A percentile compares a stretch with the other conserved stretches of the same genome.
These are phyloP conservation scores for rabbit (Oryctolagus cuniculus) DNA, from an alignment of 2,113 vertebrate genomes.

Conservation along the genomic window DNA sequence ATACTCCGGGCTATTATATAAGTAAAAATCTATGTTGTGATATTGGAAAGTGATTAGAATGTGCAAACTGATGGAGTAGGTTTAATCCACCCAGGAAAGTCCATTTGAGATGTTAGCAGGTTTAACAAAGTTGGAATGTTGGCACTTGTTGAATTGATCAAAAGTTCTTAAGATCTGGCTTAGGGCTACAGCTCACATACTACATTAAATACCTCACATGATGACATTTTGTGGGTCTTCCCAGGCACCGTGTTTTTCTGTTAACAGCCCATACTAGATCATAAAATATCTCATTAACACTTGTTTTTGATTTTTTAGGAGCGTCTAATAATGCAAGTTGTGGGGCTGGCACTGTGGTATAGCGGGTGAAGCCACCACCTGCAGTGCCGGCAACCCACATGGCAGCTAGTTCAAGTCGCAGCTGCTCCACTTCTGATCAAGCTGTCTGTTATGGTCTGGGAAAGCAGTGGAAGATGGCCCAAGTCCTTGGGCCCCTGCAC, in stretches of 20 bases:
- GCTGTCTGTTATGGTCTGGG: too few species aligned
- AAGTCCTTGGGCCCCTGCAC: too few species aligned
- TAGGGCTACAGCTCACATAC: slow-evolving; percentile 92
- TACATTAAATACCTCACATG: slow-evolving; percentile 95
- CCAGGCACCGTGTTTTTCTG: slow-evolving; percentile 95
- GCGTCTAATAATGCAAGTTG: slow-evolving; percentile 98
- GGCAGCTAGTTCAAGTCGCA: too few species aligned
- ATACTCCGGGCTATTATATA: slow-evolving; percentile 93
- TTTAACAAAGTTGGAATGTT: slow-evolving; percentile 97
- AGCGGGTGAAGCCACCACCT: too few species aligned
- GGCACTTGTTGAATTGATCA: slow-evolving; percentile 94
- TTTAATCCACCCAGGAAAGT: slow-evolving; percentile 95
- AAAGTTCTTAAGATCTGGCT: slow-evolving; percentile 96
- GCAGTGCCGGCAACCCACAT: too few species aligned
- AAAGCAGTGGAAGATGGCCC: too few species aligned
- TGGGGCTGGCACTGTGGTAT: slow-evolving; percentile 40
- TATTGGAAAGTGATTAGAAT: slow-evolving; percentile 93
- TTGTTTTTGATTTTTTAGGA: slow-evolving; percentile 99
- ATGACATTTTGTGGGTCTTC: slow-evolving; percentile 95
- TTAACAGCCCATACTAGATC: slow-evolving; percentile 97
- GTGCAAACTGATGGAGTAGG: slow-evolving; percentile 94
- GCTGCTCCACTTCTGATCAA: too few species aligned
- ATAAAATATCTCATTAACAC: slow-evolving; percentile 98
- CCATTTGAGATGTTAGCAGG: slow-evolving; percentile 93
- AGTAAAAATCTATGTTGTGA: slow-evolving; percentile 94